phyloP scores from a whole-genome alignment of 2,113 vertebrate genomes.

The Pituophis catenifer region DNA sequence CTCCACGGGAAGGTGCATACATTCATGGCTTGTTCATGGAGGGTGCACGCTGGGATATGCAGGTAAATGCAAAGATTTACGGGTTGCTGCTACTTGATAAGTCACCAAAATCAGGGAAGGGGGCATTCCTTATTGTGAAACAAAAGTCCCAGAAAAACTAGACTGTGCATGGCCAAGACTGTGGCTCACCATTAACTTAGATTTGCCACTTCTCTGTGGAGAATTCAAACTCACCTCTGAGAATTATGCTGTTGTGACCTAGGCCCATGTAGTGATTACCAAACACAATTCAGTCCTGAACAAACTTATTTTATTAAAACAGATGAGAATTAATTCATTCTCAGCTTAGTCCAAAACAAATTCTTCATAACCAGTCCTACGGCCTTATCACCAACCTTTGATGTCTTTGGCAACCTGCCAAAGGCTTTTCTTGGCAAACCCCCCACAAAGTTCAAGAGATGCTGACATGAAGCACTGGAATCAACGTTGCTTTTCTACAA shows the following conservation, averaged over 20 bases:
- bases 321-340: too few relatives aligned
- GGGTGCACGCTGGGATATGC: conserved; percentile 87
- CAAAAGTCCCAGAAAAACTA: not conserved
- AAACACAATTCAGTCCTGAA: too few relatives aligned
- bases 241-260: not conserved
- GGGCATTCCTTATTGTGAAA: not conserved
- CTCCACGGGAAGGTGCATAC: conserved; percentile 88
- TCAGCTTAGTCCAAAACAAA: too few relatives aligned
- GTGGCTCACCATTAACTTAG: not conserved
- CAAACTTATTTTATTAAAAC: too few relatives aligned
- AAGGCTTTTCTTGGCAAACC: too few relatives aligned
- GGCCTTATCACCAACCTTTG: too few relatives aligned
- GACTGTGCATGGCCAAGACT: not conserved
- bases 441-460: too few relatives aligned
- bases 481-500: too few relatives aligned
- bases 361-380: too few relatives aligned
- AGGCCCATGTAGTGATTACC: too few relatives aligned
- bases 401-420: too few relatives aligned
- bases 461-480: too few relatives aligned
- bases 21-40: conserved; percentile 91
- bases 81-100: not conserved
- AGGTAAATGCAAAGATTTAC: conserved; percentile 70
- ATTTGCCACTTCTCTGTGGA: not conserved
- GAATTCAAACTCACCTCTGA: not conserved
- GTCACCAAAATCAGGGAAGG: not conserved